Conservation (phyloP, 2,888 invertebrate species). For the Syrista parreyssii region DNA sequence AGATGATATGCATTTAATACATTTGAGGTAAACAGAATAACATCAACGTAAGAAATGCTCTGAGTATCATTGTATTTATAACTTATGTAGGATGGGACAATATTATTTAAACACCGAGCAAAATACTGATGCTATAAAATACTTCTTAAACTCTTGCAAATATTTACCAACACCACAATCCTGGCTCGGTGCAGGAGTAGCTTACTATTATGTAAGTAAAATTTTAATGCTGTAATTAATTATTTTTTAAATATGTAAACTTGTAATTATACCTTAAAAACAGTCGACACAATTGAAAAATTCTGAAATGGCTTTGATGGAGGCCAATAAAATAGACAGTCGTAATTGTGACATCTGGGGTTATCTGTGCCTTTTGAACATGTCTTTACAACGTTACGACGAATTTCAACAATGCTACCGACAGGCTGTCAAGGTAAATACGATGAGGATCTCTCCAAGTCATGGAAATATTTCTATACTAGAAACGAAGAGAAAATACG, state of each 20-base stretch:
- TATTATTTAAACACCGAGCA: conserved; percentile 35
- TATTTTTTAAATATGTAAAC: not conserved
- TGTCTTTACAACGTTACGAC: conserved; percentile 42
- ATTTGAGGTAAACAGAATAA: conserved; percentile 31
- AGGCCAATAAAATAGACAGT: conserved; percentile 50
- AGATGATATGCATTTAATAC: conserved; percentile 43
- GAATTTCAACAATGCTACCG: conserved; percentile 54
- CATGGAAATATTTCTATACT: not conserved
- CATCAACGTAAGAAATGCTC: not conserved
- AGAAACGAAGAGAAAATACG: conserved; percentile 6
- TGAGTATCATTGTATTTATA: not conserved
- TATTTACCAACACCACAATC: conserved; percentile 39
- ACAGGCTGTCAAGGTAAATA: conserved; percentile 40
- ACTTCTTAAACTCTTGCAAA: conserved; percentile 42
- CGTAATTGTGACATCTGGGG: conserved; percentile 48
- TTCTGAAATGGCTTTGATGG: conserved; percentile 44
- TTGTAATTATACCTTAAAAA: not conserved
- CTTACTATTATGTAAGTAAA: conserved; percentile 42
- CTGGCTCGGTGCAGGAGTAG: conserved; percentile 51
- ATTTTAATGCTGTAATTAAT: not conserved
- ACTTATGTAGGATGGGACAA: conserved; percentile 40
- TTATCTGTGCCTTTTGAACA: conserved; percentile 50
- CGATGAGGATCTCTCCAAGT: not conserved
- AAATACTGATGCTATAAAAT: conserved; percentile 37
- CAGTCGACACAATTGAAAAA: conserved; percentile 40